Percentiles rank a stretch among this genome's conserved stretches.
Evolutionary conservation across 2,113 vertebrate genomes (phyloP).

Genomic region (Ciconia boyciana): DNA sequence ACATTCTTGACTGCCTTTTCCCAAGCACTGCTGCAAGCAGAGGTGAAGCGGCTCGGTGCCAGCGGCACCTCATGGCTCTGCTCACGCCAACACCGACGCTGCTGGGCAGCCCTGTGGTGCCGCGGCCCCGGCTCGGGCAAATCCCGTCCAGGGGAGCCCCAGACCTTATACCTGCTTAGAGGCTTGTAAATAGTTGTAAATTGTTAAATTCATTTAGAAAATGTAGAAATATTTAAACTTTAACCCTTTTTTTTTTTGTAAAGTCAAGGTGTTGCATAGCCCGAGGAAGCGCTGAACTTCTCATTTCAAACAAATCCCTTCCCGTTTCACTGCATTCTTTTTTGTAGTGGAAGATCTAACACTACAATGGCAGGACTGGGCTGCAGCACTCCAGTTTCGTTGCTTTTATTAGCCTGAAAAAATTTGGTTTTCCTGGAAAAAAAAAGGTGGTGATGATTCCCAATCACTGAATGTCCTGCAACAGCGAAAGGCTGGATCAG

Average conservation of each 20-base stretch:
- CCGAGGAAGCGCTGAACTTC: background rate
- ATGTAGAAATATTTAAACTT: background rate
- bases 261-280: background rate
- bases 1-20: background rate
- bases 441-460: background rate
- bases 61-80: background rate
- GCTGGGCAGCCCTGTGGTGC: background rate
- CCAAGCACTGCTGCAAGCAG: background rate
- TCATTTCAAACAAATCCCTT: background rate
- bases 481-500: background rate
- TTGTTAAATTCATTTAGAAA: background rate
- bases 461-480: too few species aligned
- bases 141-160: background rate
- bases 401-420: background rate
- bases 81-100: background rate
- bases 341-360: background rate
- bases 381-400: background rate
- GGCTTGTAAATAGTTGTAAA: background rate
- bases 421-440: background rate
- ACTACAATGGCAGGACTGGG: background rate
- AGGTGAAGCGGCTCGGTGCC: background rate
- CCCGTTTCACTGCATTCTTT: background rate
- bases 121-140: background rate
- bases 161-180: accelerated
- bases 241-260: background rate